Base-by-base conservation (phyloP, 2,113 vertebrate species). In the Lepus timidus region DNA sequence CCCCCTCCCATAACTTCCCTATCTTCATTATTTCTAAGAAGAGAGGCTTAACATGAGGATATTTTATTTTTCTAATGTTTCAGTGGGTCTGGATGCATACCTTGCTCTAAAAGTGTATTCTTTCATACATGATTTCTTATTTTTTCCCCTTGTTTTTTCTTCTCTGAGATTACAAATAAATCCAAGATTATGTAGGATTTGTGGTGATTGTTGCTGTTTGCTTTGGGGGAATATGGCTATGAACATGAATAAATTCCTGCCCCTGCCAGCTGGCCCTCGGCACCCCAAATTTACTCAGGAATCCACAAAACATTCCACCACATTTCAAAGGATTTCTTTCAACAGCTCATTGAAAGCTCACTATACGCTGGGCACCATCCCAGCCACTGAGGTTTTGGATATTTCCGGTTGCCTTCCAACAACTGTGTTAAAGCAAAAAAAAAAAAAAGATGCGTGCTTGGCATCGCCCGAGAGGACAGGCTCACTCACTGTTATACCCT, bases 401-500 rank as follows among this genome's bases (percentile, higher is more conserved):
- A 25, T 74, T 61, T 76, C n/a, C 9, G 36, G 0, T 23, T 39
- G 3, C 36, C 39, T 67, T 87, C 44, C 33, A 91, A 27, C 27
- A n/a, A 62, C 23, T 64, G 9, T 78, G 2, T 80, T 62, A 31
- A 93, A 94, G 76, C 17, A 44, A 49, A 92, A 55, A 61, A 49
- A 92, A 55, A 61, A 95, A 0, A 95, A 0, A n/a, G 81, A 84
- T 88, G 49, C 83, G 36, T 88, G 85, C 61, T 92, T 85, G 76
- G 79, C n/a, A 93, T 76, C n/a, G 14, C 81, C 88, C 82, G 52
- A 81, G 74, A 94, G 31, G 36, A 25, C 51, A 79, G 36, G n/a
- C 75, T 95, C 97, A 67, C 94, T 90, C 97, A 67, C 94, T 90
- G 97, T 90, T 96, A 62, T 93, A 39, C 1, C 87, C 39, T 95